phyloP scores from a whole-genome alignment of 1,140 invertebrate species.

The Melipona quadrifasciata region DNA sequence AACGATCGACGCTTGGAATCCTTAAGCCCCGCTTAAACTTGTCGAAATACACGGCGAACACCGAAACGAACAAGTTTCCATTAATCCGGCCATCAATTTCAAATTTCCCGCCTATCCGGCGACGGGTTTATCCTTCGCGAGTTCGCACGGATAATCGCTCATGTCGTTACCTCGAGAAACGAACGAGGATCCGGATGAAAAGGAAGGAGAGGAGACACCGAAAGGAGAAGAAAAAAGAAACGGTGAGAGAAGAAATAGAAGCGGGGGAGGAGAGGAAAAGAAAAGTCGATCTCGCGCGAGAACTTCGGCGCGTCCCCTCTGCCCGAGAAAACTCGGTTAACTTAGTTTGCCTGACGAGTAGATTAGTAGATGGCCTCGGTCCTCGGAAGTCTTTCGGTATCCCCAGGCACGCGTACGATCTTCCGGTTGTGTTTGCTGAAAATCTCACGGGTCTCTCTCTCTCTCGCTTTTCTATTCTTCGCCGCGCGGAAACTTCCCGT shows the following conservation, averaged over 20 bases:
- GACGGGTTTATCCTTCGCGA: background rate
- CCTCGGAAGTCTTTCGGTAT: background rate
- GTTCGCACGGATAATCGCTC: background rate
- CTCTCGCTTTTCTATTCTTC: background rate
- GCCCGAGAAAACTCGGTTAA: slow-evolving; percentile 27
- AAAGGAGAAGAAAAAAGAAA: too few species aligned
- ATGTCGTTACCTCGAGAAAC: background rate
- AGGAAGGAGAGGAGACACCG: background rate
- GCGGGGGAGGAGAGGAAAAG: background rate
- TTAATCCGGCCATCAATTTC: background rate
- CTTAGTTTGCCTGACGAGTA: slow-evolving; percentile 42
- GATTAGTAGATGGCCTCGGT: slow-evolving; percentile 47
- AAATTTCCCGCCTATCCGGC: background rate
- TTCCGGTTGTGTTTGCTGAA: background rate
- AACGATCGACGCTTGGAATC: background rate
- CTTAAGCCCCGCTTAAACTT: background rate
- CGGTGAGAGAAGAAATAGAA: background rate
- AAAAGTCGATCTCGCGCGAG: background rate
- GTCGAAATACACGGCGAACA: background rate
- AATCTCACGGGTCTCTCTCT: background rate
- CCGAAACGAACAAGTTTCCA: background rate
- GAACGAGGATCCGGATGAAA: background rate
- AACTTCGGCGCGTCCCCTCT: background rate
- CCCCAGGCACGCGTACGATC: background rate
- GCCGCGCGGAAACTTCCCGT: too few species aligned